Percentiles rank a stretch among this genome's conserved stretches.
phyloP scores from a whole-genome alignment of 2,113 vertebrate species.

The Plectropomus leopardus region DNA sequence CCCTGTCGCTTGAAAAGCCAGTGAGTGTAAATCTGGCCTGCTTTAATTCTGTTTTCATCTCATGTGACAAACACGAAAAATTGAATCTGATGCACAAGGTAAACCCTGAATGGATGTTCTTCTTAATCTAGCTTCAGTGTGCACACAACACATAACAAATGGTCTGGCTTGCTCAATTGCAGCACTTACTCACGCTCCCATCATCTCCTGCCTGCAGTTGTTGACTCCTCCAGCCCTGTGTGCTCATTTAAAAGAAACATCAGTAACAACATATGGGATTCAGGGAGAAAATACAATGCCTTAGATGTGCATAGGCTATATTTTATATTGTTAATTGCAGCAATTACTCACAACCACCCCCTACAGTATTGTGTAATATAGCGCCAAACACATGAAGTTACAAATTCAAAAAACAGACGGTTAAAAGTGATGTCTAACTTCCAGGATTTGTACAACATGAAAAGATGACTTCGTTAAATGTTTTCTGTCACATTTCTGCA shows the following conservation, averaged over 20 bases:
- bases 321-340: not conserved
- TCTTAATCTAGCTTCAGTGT: conserved; percentile 43
- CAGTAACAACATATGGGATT: conserved; percentile 11
- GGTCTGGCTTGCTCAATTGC: not conserved
- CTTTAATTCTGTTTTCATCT: conserved; percentile 38
- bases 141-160: conserved; percentile 18
- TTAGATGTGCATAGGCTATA: not conserved
- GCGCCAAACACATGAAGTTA: not conserved
- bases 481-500: too few relatives aligned
- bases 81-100: conserved; percentile 36
- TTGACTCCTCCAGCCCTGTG: not conserved
- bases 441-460: conserved; percentile 3
- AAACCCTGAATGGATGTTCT: conserved; percentile 42
- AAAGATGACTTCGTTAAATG: not conserved
- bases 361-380: not conserved
- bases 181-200: conserved; percentile 43
- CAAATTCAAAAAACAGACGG: conserved; percentile 12
- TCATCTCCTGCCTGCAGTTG: conserved; percentile 35
- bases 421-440: not conserved
- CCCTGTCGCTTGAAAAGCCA: conserved; percentile 13
- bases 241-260: conserved; percentile 10
- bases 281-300: conserved; percentile 1
- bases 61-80: conserved; percentile 14
- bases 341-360: not conserved
- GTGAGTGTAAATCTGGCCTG: conserved; percentile 33